Percentiles rank a stretch among this genome's conserved stretches.
Conservation (phyloP, 2,797 vertebrate species). For the Girardinus metallicus region DNA sequence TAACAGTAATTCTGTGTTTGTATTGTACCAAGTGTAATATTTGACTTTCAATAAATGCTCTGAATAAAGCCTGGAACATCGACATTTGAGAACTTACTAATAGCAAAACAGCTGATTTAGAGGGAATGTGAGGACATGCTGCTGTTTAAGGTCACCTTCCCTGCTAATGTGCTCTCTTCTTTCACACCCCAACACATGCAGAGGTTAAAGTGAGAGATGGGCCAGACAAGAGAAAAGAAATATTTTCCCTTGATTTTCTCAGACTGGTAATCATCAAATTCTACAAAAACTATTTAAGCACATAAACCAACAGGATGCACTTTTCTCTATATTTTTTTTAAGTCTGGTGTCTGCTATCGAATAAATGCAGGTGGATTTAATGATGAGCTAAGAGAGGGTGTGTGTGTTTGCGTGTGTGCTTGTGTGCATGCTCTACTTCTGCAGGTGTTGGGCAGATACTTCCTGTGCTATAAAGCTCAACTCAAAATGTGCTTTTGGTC, state of each 20-base stretch:
- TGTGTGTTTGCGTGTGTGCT: conserved; percentile 8
- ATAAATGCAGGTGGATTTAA: conserved; percentile 63
- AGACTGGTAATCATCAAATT: not conserved
- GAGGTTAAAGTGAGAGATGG: not conserved
- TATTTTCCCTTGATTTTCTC: not conserved
- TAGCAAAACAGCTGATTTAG: not conserved
- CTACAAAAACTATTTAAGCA: not conserved
- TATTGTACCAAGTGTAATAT: not conserved
- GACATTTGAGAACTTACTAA: conserved; percentile 1
- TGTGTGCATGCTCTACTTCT: conserved; percentile 37
- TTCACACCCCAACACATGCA: not conserved
- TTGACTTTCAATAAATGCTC: not conserved
- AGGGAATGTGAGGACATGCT: not conserved
- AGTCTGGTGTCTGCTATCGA: conserved; percentile 48
- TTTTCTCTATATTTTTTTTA: not conserved
- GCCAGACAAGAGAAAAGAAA: not conserved
- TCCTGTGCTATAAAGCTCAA: conserved; percentile 36
- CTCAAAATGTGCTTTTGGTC: conserved; percentile 40
- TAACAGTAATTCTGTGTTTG: not conserved
- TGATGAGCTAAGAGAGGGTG: conserved; percentile 1
- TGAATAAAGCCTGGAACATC: not conserved
- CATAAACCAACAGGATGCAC: not conserved
- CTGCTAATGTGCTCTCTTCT: not conserved
- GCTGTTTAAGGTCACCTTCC: conserved; percentile 3
- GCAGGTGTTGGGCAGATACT: conserved; percentile 30